Evolutionary conservation across 2,888 invertebrate genomes (phyloP).

Genomic region (Hypena proboscidalis): DNA sequence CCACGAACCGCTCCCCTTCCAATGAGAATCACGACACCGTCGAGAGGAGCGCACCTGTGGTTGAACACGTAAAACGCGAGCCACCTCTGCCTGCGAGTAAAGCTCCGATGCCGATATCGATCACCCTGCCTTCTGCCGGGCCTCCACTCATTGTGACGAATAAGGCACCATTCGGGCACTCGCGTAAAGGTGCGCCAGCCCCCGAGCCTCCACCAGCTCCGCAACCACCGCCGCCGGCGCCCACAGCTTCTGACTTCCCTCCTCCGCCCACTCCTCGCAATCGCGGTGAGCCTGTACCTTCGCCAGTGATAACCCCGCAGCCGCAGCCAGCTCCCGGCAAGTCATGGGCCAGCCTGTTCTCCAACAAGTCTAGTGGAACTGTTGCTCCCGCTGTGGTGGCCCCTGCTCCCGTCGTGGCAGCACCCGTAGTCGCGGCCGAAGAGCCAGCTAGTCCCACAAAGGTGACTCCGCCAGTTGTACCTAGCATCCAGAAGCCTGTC

Average conservation of each 20-base stretch:
- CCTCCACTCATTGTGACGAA: slow-evolving; percentile 79
- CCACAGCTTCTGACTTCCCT: slow-evolving; percentile 82
- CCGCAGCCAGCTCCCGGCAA: slow-evolving; percentile 78
- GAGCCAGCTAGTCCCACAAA: slow-evolving; percentile 68
- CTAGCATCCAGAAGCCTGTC: slow-evolving; percentile 81
- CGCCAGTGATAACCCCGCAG: slow-evolving; percentile 63
- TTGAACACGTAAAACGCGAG: slow-evolving; percentile 68
- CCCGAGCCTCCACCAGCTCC: slow-evolving; percentile 69
- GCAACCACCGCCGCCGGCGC: slow-evolving; percentile 75
- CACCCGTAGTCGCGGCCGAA: slow-evolving; percentile 53
- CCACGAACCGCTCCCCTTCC: slow-evolving; percentile 70
- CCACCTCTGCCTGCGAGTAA: slow-evolving; percentile 76
- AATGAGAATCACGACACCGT: slow-evolving; percentile 60
- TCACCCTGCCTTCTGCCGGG: slow-evolving; percentile 74
- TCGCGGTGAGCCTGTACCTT: slow-evolving; percentile 64
- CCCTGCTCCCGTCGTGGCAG: slow-evolving; percentile 27
- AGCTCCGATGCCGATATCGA: slow-evolving; percentile 80
- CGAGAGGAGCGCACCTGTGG: slow-evolving; percentile 47
- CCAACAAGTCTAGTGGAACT: slow-evolving; percentile 60
- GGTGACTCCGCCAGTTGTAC: slow-evolving; percentile 51
- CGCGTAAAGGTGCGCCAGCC: slow-evolving; percentile 61
- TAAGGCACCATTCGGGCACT: slow-evolving; percentile 78
- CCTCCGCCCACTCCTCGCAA: slow-evolving; percentile 78
- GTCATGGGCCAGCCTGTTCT: slow-evolving; percentile 90
- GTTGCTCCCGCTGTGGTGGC: slow-evolving; percentile 44